Conservation (phyloP, 2,888 invertebrate species). For the Drosophila robusta region DNA sequence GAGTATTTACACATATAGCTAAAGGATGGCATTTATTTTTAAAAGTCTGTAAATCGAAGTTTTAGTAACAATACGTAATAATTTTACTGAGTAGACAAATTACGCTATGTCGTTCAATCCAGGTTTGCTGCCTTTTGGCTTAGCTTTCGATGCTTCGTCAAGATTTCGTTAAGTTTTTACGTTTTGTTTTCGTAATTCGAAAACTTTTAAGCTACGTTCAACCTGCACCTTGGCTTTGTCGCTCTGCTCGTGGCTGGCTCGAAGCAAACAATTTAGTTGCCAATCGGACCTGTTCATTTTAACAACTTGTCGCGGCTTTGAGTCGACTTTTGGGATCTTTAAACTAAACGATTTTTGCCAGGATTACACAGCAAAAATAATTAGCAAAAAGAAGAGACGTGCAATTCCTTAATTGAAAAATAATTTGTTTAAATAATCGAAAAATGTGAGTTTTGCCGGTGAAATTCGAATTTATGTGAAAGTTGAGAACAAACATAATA, state of each 20-base stretch:
- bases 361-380: slow-evolving; percentile 25
- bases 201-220: slow-evolving; percentile 67
- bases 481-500: neutral
- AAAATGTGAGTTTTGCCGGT: slow-evolving; percentile 46
- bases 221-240: slow-evolving; percentile 26
- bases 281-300: slow-evolving; percentile 72
- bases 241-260: slow-evolving; percentile 29
- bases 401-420: slow-evolving; percentile 1
- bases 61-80: too few relatives aligned
- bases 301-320: slow-evolving; percentile 63
- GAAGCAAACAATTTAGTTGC: slow-evolving; percentile 64
- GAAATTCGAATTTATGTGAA: neutral
- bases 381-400: neutral
- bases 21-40: too few relatives aligned
- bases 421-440: neutral
- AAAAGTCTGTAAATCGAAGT: too few relatives aligned
- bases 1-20: too few relatives aligned
- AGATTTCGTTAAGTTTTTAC: slow-evolving; percentile 37
- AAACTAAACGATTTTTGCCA: slow-evolving; percentile 14
- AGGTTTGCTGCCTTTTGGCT: neutral
- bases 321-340: neutral
- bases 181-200: slow-evolving; percentile 34
- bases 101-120: neutral
- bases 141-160: slow-evolving; percentile 64
- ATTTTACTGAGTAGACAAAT: too few relatives aligned